Evolutionary conservation across 2,797 vertebrate genomes (phyloP).

Genomic region (Anableps anableps): DNA sequence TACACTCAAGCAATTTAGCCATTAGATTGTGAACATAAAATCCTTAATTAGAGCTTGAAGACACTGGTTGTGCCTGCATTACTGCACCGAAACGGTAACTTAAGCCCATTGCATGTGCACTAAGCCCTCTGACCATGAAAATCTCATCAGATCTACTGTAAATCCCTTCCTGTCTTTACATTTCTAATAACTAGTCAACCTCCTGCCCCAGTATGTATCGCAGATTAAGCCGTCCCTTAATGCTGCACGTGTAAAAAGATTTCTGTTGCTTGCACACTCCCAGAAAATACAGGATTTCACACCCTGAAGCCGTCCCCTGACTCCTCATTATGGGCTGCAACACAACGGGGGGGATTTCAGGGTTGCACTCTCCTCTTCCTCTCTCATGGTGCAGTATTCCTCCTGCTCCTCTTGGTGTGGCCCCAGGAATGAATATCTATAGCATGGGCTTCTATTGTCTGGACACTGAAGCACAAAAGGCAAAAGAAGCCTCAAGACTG

Average conservation of each 20-base stretch:
- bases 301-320: slow-evolving; percentile 56
- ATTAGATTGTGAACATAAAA: slow-evolving; percentile 20
- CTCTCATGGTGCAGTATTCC: neutral
- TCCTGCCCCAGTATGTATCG: neutral
- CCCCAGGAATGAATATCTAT: slow-evolving; percentile 69
- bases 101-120: neutral
- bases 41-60: neutral
- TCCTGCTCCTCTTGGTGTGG: slow-evolving; percentile 34
- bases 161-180: neutral
- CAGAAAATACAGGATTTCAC: slow-evolving; percentile 17
- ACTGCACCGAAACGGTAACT: neutral
- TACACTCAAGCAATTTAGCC: neutral
- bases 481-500: slow-evolving; percentile 57
- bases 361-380: slow-evolving; percentile 30
- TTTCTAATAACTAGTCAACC: slow-evolving; percentile 18
- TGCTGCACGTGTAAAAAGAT: slow-evolving; percentile 28
- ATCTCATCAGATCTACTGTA: slow-evolving; percentile 12
- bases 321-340: slow-evolving; percentile 62
- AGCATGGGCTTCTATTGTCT: slow-evolving; percentile 53
- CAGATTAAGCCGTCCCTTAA: neutral
- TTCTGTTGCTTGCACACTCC: slow-evolving; percentile 17
- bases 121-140: slow-evolving; percentile 16
- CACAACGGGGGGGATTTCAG: slow-evolving; percentile 54
- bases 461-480: slow-evolving; percentile 53
- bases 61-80: neutral